A percentile compares a stretch with the other conserved stretches of the same genome.
phyloP scores from a whole-genome alignment of 2,888 invertebrate genomes.

The Blomia tropicalis region DNA sequence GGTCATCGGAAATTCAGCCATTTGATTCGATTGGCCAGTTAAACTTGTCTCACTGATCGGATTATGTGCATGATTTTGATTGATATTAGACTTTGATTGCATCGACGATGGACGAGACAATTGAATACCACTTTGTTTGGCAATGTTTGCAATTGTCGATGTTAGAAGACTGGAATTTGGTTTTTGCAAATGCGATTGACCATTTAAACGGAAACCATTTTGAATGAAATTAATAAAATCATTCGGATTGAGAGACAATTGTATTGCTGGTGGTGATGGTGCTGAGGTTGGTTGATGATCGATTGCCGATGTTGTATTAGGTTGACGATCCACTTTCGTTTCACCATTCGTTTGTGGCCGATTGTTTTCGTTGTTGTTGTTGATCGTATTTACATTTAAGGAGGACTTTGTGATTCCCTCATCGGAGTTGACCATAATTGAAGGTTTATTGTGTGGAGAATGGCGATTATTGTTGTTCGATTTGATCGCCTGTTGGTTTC shows the following conservation, averaged over 20 bases:
- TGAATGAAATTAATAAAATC: conserved; percentile 2
- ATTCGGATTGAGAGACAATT: background rate
- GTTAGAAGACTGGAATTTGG: background rate
- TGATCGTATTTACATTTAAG: background rate
- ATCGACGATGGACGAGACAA: too few species aligned
- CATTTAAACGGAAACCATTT: too few species aligned
- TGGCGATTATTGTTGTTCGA: too few species aligned
- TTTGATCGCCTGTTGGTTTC: background rate
- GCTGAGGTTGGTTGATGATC: too few species aligned
- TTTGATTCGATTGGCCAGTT: background rate
- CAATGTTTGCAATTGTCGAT: background rate
- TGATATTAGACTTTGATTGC: conserved; percentile 1
- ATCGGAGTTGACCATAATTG: background rate
- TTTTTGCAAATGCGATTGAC: too few species aligned
- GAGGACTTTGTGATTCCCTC: background rate
- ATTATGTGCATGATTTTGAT: background rate
- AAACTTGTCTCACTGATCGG: background rate
- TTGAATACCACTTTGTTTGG: too few species aligned
- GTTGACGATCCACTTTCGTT: background rate
- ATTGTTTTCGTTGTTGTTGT: background rate
- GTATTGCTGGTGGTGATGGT: background rate
- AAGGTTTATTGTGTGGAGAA: too few species aligned
- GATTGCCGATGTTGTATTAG: too few species aligned
- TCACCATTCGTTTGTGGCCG: background rate
- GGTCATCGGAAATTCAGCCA: background rate